Evolutionary conservation across 2,797 vertebrate genomes (phyloP), one percentile per base, ranked within the genome.

Genomic region (Nasua narica): DNA sequence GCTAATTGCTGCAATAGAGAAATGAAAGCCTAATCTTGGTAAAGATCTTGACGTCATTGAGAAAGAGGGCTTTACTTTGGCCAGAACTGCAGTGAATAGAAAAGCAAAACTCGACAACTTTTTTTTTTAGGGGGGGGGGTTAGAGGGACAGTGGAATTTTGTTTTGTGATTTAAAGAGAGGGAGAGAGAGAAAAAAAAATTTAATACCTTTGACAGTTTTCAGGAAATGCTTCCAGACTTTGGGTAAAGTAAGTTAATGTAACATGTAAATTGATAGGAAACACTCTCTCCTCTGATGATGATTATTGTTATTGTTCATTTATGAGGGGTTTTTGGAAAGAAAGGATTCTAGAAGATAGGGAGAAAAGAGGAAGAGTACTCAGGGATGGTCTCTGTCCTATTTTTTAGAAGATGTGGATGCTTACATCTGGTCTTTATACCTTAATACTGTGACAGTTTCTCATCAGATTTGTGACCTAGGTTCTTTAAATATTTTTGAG

Each of bases 1-100:
- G 98, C 99, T 99, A 99, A 99, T 99, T 99, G 99, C 99, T 99
- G 99, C 99, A 99, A 99, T 99, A 99, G 98, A 99, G 99, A 99
- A 99, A 99, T 99, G 98, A 99, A 99, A 98, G 98, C 98, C 98
- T 99, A 99, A 99, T 99, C 99, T 99, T 98, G 98, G 98, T 98
- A 99, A 98, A 99, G 99, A 99, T 99, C 99, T 99, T 99, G 99
- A 99, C 99, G 99, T 99, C 99, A 99, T 98, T 99, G 98, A 99
- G 99, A 99, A 99, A 99, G 98, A 99, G 99, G 99, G 99, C 99
- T 99, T 99, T 99, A 98, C 99, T 99, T 99, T 99, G 99, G 99
- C 99, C 98, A 98, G 98, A 97, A 98, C 97, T 98, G 98, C 98
- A 98, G 98, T 98, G 99, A 99, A 99, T 98, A 99, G 98, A 98